Percentiles rank a stretch among this genome's conserved stretches.
Evolutionary conservation across 2,113 vertebrate species (phyloP).

Genomic region (rat (Rattus norvegicus)): DNA sequence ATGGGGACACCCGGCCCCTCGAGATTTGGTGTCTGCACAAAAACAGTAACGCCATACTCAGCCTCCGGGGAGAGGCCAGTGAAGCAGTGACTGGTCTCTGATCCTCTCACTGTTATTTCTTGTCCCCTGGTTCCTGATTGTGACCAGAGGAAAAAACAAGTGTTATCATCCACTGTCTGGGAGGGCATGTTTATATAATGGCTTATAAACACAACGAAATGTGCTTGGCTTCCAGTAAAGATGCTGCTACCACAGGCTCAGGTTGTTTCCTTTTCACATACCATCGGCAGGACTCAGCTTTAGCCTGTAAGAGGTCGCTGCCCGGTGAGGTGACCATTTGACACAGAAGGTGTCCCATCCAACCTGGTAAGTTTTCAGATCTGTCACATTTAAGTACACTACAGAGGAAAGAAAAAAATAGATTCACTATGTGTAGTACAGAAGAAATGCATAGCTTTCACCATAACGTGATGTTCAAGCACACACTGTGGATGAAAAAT

Average conservation of each 20-base stretch:
- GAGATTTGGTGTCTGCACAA: conserved; percentile 96
- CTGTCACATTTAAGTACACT: conserved; percentile 97
- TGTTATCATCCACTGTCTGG: neutral
- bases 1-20: conserved; percentile 94
- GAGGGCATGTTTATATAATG: neutral
- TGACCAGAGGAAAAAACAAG: neutral
- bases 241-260: neutral
- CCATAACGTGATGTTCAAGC: neutral
- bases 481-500: neutral
- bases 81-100: conserved; percentile 95
- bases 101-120: conserved; percentile 95
- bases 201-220: conserved; percentile 21
- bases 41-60: conserved; percentile 92
- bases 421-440: conserved; percentile 9
- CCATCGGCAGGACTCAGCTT: conserved; percentile 93
- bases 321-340: conserved; percentile 93
- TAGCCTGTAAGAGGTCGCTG: conserved; percentile 96
- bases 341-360: conserved; percentile 95
- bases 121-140: conserved; percentile 91
- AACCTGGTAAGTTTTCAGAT: conserved; percentile 91
- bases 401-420: conserved; percentile 59
- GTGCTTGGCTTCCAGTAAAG: neutral
- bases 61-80: conserved; percentile 93
- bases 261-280: conserved; percentile 75
- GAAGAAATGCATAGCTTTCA: neutral